phyloP scores from a whole-genome alignment of 2,888 invertebrate species.

The Nomada ruficornis region DNA sequence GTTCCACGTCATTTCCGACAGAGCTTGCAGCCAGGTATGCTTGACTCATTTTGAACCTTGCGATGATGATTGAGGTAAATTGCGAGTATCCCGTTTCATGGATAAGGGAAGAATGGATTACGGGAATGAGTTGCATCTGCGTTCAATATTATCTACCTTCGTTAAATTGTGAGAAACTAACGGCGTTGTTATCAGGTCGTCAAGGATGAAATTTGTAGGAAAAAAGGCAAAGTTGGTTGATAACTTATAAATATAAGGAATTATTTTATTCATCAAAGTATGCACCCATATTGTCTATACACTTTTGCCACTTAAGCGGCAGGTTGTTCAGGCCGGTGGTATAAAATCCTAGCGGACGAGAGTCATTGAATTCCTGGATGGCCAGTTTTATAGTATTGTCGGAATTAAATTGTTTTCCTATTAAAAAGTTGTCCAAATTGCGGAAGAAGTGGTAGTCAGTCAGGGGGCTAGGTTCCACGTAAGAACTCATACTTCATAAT shows the following conservation, averaged over 20 bases:
- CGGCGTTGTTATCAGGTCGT: neutral
- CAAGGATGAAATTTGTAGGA: neutral
- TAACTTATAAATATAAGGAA: neutral
- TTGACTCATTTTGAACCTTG: neutral
- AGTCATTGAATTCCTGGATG: slow-evolving; percentile 16
- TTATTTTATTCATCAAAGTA: slow-evolving; percentile 9
- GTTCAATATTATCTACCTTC: too few species aligned
- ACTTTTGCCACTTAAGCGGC: slow-evolving; percentile 20
- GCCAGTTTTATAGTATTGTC: slow-evolving; percentile 8
- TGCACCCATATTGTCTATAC: slow-evolving; percentile 19
- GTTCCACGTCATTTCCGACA: neutral
- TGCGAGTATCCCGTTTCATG: neutral
- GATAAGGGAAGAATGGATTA: neutral
- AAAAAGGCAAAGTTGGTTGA: neutral
- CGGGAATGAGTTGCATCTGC: neutral
- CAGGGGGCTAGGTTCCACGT: neutral
- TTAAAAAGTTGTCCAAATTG: slow-evolving; percentile 8
- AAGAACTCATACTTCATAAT: slow-evolving; percentile 7
- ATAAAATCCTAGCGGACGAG: slow-evolving; percentile 1
- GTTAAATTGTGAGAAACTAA: too few species aligned
- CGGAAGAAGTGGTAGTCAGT: too few species aligned
- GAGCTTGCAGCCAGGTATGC: neutral
- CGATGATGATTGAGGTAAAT: neutral
- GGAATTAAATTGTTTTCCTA: slow-evolving; percentile 5
- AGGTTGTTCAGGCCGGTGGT: slow-evolving; percentile 4